Percentiles rank a stretch among this genome's conserved stretches.
phyloP scores from a whole-genome alignment of 2,888 invertebrate species.

The Unio delphinus region DNA sequence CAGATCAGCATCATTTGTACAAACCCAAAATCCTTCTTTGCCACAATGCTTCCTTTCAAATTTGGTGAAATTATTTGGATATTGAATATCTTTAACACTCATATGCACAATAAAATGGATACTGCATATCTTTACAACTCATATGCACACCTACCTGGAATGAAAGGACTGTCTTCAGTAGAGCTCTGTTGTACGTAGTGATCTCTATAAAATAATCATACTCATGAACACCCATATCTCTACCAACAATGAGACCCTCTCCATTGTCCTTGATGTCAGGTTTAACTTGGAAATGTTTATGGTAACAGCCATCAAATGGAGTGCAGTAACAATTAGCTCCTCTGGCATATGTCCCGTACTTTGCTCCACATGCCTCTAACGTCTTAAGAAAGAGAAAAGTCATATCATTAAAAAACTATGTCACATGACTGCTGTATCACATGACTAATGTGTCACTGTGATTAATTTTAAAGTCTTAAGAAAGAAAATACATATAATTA shows the following conservation, averaged over 20 bases:
- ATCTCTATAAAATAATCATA: conserved; percentile 48
- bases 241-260: conserved; percentile 24
- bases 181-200: conserved; percentile 43
- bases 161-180: conserved; percentile 25
- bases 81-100: too few relatives aligned
- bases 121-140: not conserved
- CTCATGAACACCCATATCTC: conserved; percentile 40
- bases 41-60: too few relatives aligned
- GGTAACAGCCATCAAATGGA: conserved; percentile 41
- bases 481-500: too few relatives aligned
- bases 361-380: conserved; percentile 15
- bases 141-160: conserved; percentile 27
- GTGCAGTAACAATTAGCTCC: conserved; percentile 47
- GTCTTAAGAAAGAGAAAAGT: conserved; percentile 7
- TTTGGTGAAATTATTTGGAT: too few relatives aligned
- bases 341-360: conserved; percentile 25
- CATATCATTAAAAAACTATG: too few relatives aligned
- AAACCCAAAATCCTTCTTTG: too few relatives aligned
- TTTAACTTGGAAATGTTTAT: conserved; percentile 41
- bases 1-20: too few relatives aligned
- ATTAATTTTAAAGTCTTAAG: conserved; percentile 10
- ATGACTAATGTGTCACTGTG: too few relatives aligned
- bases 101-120: too few relatives aligned
- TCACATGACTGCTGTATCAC: too few relatives aligned
- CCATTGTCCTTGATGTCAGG: conserved; percentile 4